These are phyloP conservation scores for Zeus faber DNA, from an alignment of 2,113 vertebrate species.

Conservation along the genomic window DNA sequence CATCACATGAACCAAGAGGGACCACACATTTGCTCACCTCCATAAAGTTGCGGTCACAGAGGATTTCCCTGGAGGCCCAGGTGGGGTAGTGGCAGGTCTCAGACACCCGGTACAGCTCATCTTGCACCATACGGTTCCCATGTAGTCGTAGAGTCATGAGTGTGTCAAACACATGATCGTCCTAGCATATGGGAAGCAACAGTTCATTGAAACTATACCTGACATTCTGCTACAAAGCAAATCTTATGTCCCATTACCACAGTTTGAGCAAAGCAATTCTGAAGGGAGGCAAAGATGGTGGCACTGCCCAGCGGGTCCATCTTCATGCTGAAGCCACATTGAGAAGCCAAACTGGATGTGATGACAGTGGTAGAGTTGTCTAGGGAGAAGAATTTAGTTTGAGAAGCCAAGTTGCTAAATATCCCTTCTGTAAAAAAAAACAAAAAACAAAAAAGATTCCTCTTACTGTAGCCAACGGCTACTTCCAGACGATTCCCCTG, in stretches of 20 bases:
- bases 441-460: not conserved
- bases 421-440: not conserved
- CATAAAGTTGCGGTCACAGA: slow-evolving; percentile 67
- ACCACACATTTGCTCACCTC: slow-evolving; percentile 55
- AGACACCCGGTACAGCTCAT: slow-evolving; percentile 46
- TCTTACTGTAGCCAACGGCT: slow-evolving; percentile 55
- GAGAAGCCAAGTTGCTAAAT: not conserved
- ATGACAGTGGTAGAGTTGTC: slow-evolving; percentile 56
- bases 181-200: slow-evolving; percentile 19
- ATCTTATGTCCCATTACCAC: slow-evolving; percentile 39
- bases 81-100: slow-evolving; percentile 51
- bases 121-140: slow-evolving; percentile 24
- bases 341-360: slow-evolving; percentile 47
- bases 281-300: slow-evolving; percentile 62
- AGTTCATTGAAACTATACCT: not conserved
- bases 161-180: slow-evolving; percentile 42
- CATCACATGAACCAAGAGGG: not conserved
- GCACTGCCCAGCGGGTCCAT: slow-evolving; percentile 44
- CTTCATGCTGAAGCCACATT: slow-evolving; percentile 68
- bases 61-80: slow-evolving; percentile 69
- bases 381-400: slow-evolving; percentile 18
- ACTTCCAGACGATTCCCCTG: slow-evolving; percentile 55
- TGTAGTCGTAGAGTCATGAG: slow-evolving; percentile 44
- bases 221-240: not conserved
- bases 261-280: slow-evolving; percentile 66